These are phyloP conservation scores for Telmatochromis sp. DNA, from an alignment of 2,113 vertebrate genomes.

Conservation along the genomic window DNA sequence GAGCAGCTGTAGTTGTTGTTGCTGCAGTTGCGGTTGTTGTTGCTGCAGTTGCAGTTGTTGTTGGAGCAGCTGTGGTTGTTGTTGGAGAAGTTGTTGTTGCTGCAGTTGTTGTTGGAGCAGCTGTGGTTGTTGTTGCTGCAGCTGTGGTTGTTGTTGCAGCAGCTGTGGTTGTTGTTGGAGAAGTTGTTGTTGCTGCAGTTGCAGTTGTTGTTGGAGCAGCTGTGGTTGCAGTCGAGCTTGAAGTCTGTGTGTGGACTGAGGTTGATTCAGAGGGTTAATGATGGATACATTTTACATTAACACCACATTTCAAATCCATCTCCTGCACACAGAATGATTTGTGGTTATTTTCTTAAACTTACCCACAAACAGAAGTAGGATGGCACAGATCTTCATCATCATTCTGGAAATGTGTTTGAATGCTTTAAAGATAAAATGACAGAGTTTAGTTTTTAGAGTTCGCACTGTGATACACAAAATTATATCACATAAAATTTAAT, in stretches of 20 bases:
- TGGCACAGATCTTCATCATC: neutral
- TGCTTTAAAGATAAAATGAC: neutral
- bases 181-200: accelerated
- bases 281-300: neutral
- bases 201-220: accelerated
- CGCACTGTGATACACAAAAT: neutral
- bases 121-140: accelerated
- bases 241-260: neutral
- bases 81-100: no score
- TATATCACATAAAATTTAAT: neutral
- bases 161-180: accelerated
- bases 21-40: no score
- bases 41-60: accelerated
- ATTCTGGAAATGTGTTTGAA: neutral
- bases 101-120: accelerated
- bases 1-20: accelerated
- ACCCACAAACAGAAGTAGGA: neutral
- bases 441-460: neutral
- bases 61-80: accelerated
- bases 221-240: neutral
- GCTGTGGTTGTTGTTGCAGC: neutral
- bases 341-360: neutral
- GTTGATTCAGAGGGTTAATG: neutral
- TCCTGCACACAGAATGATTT: neutral
- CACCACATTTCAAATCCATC: neutral